These are phyloP conservation scores for Frieseomelitta varia DNA, from an alignment of 1,140 invertebrate genomes.

Conservation along the genomic window DNA sequence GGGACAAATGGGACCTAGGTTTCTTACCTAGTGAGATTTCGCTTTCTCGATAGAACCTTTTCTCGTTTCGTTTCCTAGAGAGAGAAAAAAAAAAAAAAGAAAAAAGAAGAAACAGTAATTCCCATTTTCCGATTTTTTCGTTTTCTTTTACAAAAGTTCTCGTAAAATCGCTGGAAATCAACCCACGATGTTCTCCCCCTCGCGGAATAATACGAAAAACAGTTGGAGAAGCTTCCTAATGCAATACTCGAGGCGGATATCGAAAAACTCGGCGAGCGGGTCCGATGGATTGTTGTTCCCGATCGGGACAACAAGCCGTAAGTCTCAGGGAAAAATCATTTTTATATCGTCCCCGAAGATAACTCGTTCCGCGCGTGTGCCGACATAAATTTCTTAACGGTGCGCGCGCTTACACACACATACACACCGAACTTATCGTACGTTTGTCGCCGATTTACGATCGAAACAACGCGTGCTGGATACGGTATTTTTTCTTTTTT, in stretches of 20 bases:
- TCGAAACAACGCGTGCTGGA: not conserved
- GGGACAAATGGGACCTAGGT: too few relatives aligned
- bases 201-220: not conserved
- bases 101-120: not conserved
- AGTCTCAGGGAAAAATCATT: constrained; percentile 3
- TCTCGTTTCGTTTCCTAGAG: too few relatives aligned
- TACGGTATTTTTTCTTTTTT: constrained; percentile 7
- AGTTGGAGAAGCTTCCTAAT: not conserved
- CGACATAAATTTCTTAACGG: constrained; percentile 31
- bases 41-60: not conserved
- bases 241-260: not conserved
- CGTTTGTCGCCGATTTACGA: constrained; percentile 23
- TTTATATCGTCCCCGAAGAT: constrained; percentile 4
- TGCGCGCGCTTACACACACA: too few relatives aligned
- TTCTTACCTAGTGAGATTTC: not conserved
- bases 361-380: not conserved
- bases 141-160: not conserved
- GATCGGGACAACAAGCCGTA: constrained; percentile 3
- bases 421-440: constrained; percentile 3
- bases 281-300: too few relatives aligned
- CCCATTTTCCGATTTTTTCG: not conserved
- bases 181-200: not conserved
- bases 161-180: not conserved
- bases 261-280: not conserved
- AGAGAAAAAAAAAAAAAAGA: too few relatives aligned